These are phyloP conservation scores for Nanorana parkeri DNA, from an alignment of 2,113 vertebrate species.

Conservation along the genomic window DNA sequence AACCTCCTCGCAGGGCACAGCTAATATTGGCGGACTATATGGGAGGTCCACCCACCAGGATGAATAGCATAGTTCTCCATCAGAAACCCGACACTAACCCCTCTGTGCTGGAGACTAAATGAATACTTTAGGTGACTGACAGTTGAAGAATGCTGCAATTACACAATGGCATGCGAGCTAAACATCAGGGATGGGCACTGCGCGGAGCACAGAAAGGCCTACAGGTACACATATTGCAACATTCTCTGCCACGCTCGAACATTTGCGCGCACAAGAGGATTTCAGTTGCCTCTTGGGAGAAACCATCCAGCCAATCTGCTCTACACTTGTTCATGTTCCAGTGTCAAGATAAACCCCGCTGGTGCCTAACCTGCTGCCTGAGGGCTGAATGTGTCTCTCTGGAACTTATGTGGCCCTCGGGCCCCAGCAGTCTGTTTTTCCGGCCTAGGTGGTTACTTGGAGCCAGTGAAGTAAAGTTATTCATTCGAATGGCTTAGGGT, in stretches of 20 bases:
- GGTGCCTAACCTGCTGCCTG: no score
- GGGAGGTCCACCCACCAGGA: conserved; percentile 32
- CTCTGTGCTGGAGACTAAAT: conserved; percentile 28
- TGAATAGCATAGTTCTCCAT: conserved; percentile 30
- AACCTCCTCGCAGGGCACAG: conserved; percentile 10
- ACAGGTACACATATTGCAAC: conserved; percentile 17
- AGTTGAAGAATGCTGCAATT: conserved; percentile 43
- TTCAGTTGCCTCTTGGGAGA: no score
- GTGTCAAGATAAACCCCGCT: no score
- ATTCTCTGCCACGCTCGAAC: neutral
- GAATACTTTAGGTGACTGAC: conserved; percentile 46
- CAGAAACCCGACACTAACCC: conserved; percentile 44
- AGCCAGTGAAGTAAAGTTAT: no score
- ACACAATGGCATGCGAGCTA: conserved; percentile 49
- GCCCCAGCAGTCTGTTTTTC: no score
- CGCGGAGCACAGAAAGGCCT: neutral
- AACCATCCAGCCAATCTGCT: no score
- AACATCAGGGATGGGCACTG: conserved; percentile 8
- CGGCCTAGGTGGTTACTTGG: no score
- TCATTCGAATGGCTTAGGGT: no score
- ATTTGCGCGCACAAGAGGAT: no score
- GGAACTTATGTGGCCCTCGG: no score
- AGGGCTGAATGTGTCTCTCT: no score
- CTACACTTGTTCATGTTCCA: no score
- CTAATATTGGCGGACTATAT: conserved; percentile 17